Evolutionary conservation across 1,140 invertebrate species (phyloP).

Genomic region (Oscheius sp.): DNA sequence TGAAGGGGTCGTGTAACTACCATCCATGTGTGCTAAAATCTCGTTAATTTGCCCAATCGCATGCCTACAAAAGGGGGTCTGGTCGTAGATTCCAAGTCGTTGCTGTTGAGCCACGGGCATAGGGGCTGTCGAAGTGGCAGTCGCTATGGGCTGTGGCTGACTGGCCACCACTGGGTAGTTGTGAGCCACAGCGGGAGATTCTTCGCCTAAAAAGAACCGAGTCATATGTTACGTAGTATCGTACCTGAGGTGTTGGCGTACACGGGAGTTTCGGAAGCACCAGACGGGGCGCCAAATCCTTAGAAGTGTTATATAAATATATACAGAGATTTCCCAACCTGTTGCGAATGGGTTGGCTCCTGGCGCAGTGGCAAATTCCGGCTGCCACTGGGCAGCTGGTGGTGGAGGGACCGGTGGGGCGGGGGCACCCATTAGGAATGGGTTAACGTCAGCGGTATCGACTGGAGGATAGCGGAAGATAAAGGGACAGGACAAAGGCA

Average conservation of each 20-base stretch:
- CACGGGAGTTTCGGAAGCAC: neutral
- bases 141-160: neutral
- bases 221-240: too few relatives aligned
- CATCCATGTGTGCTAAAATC: conserved; percentile 46
- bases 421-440: neutral
- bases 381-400: neutral
- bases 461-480: neutral
- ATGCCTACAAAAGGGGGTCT: conserved; percentile 48
- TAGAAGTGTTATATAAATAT: too few relatives aligned
- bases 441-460: neutral
- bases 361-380: neutral
- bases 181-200: too few relatives aligned
- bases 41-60: too few relatives aligned
- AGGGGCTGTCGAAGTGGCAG: neutral
- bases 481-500: neutral
- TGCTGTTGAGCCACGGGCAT: conserved; percentile 15
- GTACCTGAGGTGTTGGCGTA: neutral
- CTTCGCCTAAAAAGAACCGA: too few relatives aligned
- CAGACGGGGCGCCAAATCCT: too few relatives aligned
- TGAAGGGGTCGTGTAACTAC: conserved; percentile 52
- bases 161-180: neutral
- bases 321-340: too few relatives aligned
- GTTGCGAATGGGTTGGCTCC: conserved; percentile 17
- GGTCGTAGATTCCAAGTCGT: conserved; percentile 47
- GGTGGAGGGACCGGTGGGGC: neutral